phyloP scores from a whole-genome alignment of 2,797 vertebrate genomes.

The Crocidura indochinensis region DNA sequence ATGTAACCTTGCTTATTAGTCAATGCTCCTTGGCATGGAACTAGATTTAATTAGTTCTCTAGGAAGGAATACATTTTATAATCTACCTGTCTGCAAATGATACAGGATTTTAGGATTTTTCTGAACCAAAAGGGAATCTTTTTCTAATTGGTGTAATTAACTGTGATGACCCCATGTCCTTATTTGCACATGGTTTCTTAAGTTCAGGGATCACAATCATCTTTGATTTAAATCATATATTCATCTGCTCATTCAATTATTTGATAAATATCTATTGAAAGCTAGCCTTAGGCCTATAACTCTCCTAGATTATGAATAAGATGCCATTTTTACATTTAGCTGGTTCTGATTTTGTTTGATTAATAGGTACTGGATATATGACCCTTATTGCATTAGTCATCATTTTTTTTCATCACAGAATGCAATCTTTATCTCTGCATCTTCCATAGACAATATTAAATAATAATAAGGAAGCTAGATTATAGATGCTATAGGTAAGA shows the following conservation, averaged over 20 bases:
- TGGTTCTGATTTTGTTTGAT: constrained; percentile 13
- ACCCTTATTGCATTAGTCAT: neutral
- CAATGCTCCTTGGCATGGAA: neutral
- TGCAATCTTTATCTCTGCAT: neutral
- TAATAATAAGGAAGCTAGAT: neutral
- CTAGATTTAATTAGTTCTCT: constrained; percentile 13
- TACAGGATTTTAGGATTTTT: neutral
- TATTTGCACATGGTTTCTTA: neutral
- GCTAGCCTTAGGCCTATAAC: neutral
- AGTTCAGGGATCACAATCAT: neutral
- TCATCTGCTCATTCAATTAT: neutral
- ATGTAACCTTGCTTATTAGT: neutral
- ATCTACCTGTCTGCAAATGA: neutral
- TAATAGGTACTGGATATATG: neutral
- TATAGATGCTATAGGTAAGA: neutral
- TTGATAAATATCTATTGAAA: neutral
- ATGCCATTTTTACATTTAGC: neutral
- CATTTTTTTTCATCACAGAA: constrained; percentile 8
- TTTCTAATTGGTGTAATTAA: neutral
- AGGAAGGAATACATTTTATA: neutral
- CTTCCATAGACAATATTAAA: neutral
- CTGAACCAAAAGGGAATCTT: neutral
- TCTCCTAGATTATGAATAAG: neutral
- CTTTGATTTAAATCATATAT: constrained; percentile 8
- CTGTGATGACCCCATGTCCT: neutral